Conservation (phyloP, 92 coral and sea anemone genomes). For the Porites cylindrica region DNA sequence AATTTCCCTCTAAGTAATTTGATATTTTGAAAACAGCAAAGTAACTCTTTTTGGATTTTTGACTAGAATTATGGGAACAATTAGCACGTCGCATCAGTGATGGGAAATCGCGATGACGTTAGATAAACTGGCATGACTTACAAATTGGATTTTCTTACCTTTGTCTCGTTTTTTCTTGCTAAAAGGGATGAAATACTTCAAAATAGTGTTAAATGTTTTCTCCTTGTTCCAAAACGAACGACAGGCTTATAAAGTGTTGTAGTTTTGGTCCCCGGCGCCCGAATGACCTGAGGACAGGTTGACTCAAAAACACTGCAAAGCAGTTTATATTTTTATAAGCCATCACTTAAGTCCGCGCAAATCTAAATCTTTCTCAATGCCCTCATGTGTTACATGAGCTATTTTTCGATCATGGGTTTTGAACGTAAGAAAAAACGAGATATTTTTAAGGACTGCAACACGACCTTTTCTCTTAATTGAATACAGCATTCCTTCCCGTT, state of each 20-base stretch:
- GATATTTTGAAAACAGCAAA: not conserved
- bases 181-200: not conserved
- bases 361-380: not conserved
- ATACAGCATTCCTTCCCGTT: not conserved
- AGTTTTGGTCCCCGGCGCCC: not conserved
- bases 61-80: conserved; percentile 4
- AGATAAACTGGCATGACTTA: not conserved
- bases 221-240: not conserved
- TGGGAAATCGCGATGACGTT: conserved; percentile 22
- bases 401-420: not conserved
- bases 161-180: not conserved
- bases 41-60: not conserved
- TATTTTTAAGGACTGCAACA: too few species aligned
- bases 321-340: not conserved
- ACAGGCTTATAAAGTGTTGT: conserved; percentile 10
- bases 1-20: not conserved
- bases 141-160: not conserved
- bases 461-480: not conserved
- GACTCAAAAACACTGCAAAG: not conserved
- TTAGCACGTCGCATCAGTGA: not conserved
- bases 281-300: not conserved
- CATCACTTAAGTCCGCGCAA: not conserved
- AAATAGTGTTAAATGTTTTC: not conserved
- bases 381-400: not conserved
- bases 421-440: not conserved